Base-by-base conservation (phyloP, 2,113 vertebrate species). In the Podarcis muralis region DNA sequence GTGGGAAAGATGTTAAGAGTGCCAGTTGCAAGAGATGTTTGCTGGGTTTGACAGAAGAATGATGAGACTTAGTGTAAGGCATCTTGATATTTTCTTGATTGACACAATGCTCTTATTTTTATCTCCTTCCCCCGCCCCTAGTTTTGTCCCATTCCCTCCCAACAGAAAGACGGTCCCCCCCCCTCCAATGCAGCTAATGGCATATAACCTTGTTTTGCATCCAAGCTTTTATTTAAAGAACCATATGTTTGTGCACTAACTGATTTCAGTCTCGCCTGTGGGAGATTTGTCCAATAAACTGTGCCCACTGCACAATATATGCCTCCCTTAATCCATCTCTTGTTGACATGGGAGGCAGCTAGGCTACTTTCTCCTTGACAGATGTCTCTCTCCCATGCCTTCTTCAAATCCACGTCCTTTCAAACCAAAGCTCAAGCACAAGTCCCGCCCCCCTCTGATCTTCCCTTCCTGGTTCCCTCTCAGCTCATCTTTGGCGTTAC, bases 311-410 rank as follows among this genome's bases (percentile, higher is more conserved):
- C 81, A 84, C 6, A 86, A 65, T 72, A 87, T 89, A 90, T 88
- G 85, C 80, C 87, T 85, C 76, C 87, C 85, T 92, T 91, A 86
- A 94, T 93, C 94, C 88, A 81, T 83, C 6, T 68, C 77, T 76
- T 85, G 90, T 37, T 92, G 92, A 92, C 91, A 92, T 2, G 30
- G 4, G 5, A 92, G 84, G 77, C 90, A 92, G 87, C 23, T 81
- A 90, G 83, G 6, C 27, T 25, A 59, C 6, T 81, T 93, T 90
- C 85, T 74, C 83, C 2, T 0, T 90, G 69, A 90, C 0, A 9
- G 53, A n/a, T 23, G 1, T 27, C 35, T 30, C 2, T 35, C 27
- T 13, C 22, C 77, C 6, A 5, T 74, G 84, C 81, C 27, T n/a
- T 78, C 68, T 77, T 81, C 30, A 6, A 62, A 74, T 76, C 65